Conservation (phyloP, 2,113 vertebrate genomes). For the Brachyhypopomus occidentalis region DNA sequence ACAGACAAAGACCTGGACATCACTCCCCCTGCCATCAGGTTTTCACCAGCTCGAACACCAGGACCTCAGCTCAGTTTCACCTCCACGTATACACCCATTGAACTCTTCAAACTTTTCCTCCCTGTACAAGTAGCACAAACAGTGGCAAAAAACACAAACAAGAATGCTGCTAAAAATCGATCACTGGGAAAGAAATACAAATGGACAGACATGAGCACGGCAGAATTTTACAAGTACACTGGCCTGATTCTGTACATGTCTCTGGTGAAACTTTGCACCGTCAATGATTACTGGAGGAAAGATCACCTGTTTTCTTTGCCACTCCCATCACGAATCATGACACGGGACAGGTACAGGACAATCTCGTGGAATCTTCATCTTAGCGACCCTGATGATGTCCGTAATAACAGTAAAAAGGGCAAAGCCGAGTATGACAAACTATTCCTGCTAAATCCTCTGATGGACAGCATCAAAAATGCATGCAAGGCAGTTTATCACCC, state of each 20-base stretch:
- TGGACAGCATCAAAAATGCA: not conserved
- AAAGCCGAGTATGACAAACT: not conserved
- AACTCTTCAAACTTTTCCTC: not conserved
- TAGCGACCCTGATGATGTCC: not conserved
- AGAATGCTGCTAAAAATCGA: not conserved
- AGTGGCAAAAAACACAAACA: conserved; percentile 5
- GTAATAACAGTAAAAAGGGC: not conserved
- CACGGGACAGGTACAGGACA: not conserved
- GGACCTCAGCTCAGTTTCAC: not conserved
- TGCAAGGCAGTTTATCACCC: not conserved
- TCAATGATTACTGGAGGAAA: not conserved
- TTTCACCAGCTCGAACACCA: not conserved
- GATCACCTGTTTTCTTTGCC: not conserved
- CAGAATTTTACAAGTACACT: not conserved
- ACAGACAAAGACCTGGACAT: not conserved
- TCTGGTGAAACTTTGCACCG: not conserved
- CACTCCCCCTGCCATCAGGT: not conserved
- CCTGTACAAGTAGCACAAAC: not conserved
- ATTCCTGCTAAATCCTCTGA: not conserved
- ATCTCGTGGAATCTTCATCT: not conserved
- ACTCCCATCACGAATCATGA: not conserved
- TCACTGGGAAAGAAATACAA: conserved; percentile 3
- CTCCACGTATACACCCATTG: not conserved
- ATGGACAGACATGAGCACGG: not conserved
- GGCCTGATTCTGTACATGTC: not conserved